These are phyloP conservation scores for Idaea straminata DNA, from an alignment of 2,888 invertebrate genomes.

Conservation along the genomic window DNA sequence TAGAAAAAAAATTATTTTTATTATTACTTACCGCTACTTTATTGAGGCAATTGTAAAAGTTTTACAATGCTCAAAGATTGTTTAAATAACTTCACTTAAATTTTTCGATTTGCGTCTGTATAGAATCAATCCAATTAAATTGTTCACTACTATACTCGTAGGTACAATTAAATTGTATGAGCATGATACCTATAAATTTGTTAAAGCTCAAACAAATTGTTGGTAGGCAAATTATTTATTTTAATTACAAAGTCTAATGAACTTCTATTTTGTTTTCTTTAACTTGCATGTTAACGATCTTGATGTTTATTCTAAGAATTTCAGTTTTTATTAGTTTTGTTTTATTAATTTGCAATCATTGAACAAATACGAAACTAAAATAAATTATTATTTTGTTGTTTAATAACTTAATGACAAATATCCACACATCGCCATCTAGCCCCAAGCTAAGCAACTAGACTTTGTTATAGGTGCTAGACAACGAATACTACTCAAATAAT, in stretches of 20 bases:
- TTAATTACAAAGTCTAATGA: constrained; percentile 20
- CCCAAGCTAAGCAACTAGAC: too few species aligned
- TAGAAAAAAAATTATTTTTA: neutral
- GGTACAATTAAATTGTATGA: constrained; percentile 12
- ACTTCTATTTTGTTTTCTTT: constrained; percentile 16
- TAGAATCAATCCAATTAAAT: constrained; percentile 13
- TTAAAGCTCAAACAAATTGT: constrained; percentile 19
- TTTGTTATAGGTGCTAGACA: too few species aligned
- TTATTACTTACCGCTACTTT: neutral
- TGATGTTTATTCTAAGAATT: neutral
- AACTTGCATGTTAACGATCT: neutral
- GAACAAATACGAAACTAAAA: neutral
- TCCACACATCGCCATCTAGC: too few species aligned
- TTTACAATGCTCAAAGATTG: neutral
- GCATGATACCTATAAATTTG: constrained; percentile 23
- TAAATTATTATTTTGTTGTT: too few species aligned
- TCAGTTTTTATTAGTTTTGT: neutral
- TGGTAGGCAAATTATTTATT: constrained; percentile 15
- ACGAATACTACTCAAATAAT: too few species aligned
- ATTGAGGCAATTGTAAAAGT: neutral
- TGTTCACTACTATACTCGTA: constrained; percentile 12
- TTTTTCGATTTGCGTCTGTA: neutral
- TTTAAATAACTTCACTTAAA: neutral
- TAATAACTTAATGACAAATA: too few species aligned
- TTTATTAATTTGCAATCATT: neutral